Base-by-base conservation (phyloP, 2,797 vertebrate species). In the Atherinosoma microstoma region DNA sequence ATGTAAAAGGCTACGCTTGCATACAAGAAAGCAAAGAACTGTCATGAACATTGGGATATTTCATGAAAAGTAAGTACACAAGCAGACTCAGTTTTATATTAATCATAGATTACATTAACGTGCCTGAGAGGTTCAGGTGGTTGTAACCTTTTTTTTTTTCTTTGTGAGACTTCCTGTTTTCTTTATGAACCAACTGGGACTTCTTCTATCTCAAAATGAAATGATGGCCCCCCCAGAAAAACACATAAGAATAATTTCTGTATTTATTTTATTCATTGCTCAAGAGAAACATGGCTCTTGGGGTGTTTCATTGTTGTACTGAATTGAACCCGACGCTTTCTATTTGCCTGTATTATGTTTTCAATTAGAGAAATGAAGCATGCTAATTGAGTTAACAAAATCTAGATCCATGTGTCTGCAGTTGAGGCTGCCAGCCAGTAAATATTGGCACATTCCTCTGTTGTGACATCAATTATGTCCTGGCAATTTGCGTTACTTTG, bases 391-490 rank as follows among this genome's bases (percentile, higher is more conserved):
- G 12, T 56, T 13, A 56, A 57, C 22, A 60, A 60, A 67, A 73
- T 35, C 20, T 1, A 42, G 24, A 62, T 64, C 54, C 20, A 1
- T 53, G 70, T 66, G 15, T 30, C 15, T 78, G 73, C 62, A 49
- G 73, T 36, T 20, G 70, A 79, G 47, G 68, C 63, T 54, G 32
- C 20, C 67, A 29, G 60, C 24, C 60, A 45, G 30, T 58, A 30
- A 73, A 66, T 29, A 32, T 42, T 80, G 75, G 54, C 73, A 66
- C 40, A 32, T 53, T 29, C 34, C 24, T 65, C 53, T 62, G 38
- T 10, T 75, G 40, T 58, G 27, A 73, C 73, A 54, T 73, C 35
- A 78, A 63, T 84, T 69, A 73, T 60, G 15, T 54, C 56, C 64
- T 69, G 64, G 54, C 76, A 67, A 58, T 35, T 51, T 29, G 36